phyloP scores from a whole-genome alignment of 2,797 vertebrate species.

The Limosa lapponica region DNA sequence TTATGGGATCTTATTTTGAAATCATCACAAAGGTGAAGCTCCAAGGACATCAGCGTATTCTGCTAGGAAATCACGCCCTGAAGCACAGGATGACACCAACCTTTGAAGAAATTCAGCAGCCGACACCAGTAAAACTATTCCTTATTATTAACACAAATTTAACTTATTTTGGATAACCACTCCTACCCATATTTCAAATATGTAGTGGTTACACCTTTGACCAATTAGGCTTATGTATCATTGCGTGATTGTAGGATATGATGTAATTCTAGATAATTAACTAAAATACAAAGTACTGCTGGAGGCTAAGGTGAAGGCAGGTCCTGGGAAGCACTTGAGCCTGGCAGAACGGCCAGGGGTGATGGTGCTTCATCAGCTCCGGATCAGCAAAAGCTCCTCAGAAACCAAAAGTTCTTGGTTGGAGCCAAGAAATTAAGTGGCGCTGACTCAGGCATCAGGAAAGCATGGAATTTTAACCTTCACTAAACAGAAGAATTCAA shows the following conservation, averaged over 20 bases:
- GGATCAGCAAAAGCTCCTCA: background rate
- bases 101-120: background rate
- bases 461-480: background rate
- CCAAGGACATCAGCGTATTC: background rate
- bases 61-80: background rate
- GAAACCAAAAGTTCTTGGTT: accelerated
- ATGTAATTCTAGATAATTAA: background rate
- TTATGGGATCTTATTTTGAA: background rate
- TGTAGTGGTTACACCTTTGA: background rate
- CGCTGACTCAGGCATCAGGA: background rate
- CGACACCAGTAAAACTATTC: background rate
- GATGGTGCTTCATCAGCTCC: background rate
- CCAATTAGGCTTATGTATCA: background rate
- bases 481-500: background rate
- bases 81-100: background rate
- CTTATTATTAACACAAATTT: no score
- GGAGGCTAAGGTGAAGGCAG: background rate
- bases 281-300: background rate
- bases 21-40: background rate
- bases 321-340: background rate
- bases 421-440: background rate
- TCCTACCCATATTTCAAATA: accelerated
- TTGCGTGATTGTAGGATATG: no score
- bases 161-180: background rate
- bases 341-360: background rate